Evolutionary conservation across 2,888 invertebrate species (phyloP).

Genomic region (Rotaria magnacalcarata): DNA sequence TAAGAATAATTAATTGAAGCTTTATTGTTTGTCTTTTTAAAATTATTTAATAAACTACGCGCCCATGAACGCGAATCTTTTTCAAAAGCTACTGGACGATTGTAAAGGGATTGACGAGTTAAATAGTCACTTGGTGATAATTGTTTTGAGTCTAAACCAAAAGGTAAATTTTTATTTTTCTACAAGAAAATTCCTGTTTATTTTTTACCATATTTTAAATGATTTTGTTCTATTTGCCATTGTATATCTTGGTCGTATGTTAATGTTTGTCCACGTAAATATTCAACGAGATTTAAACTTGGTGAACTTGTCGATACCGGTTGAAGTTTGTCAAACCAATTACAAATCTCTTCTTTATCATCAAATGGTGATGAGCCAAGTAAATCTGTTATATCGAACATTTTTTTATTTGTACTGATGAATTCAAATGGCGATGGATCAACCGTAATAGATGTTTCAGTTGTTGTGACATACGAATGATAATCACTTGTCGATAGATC

Average conservation of each 20-base stretch:
- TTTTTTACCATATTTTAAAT: not conserved
- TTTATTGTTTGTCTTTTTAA: not conserved
- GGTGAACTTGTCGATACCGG: not conserved
- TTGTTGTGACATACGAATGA: not conserved
- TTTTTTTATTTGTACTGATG: no score
- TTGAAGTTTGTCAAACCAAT: no score
- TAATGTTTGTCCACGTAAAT: not conserved
- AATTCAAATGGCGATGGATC: not conserved
- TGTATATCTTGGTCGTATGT: not conserved
- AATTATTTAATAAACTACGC: not conserved
- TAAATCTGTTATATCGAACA: no score
- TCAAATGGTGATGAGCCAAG: not conserved
- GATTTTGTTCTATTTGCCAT: not conserved
- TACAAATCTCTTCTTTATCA: not conserved
- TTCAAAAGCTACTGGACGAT: conserved; percentile 36
- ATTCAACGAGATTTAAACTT: not conserved
- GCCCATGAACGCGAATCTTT: conserved; percentile 20
- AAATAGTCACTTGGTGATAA: conserved; percentile 21
- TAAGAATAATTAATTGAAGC: not conserved
- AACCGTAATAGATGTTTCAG: not conserved
- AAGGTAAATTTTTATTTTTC: no score
- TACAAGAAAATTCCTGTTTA: no score
- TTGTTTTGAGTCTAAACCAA: conserved; percentile 13
- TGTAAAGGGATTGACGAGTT: not conserved
- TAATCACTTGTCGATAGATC: not conserved